Evolutionary conservation across 2,888 invertebrate genomes (phyloP), one percentile per base, ranked within the genome.

Genomic region (Rapana venosa): DNA sequence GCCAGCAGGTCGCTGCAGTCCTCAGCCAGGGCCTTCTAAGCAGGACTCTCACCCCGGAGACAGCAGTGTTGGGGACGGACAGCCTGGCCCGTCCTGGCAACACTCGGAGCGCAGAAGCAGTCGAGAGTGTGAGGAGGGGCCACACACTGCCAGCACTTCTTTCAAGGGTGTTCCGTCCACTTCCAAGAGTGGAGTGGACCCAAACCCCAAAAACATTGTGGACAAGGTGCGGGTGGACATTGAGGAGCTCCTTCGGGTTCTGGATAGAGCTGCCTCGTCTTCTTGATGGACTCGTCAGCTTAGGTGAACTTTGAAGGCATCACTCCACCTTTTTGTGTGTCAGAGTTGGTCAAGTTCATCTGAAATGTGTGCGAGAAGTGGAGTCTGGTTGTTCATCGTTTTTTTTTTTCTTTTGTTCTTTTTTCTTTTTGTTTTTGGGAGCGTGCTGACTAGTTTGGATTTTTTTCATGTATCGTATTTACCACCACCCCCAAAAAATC

Each of bases 161-260:
- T 15, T 17, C 30, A 26, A 36, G 36, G 74, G 79, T 36, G n/a
- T 22, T 15, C 77, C 56, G 11, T 32, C 66, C 26, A 89, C 30
- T 74, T 77, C 36, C 32, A 70, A 94, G 13, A 92, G 47, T 8
- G 47, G 47, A 2, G 47, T 47, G 47, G 47, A 47, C 47, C 47
- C 47, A 2, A 47, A 47, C 47, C 85, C 36, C 32, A 70, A 94
- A 13, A 92, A 93, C 61, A 92, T 92, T 89, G 92, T 95, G 6
- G 95, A 95, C 87, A 90, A 92, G 36, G 94, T 95, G n/a, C 93
- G 94, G 30, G 93, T 93, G 90, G 93, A 95, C 91, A 94, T 95
- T 87, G 95, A 95, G 92, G 91, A 92, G 70, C 92, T 95, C 1
- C 70, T 91, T 56, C 81, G n/a, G 85, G n/a, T 91, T 32, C 85